These are phyloP conservation scores for Eristalis intricaria DNA, from an alignment of 2,888 invertebrate genomes.

Conservation along the genomic window DNA sequence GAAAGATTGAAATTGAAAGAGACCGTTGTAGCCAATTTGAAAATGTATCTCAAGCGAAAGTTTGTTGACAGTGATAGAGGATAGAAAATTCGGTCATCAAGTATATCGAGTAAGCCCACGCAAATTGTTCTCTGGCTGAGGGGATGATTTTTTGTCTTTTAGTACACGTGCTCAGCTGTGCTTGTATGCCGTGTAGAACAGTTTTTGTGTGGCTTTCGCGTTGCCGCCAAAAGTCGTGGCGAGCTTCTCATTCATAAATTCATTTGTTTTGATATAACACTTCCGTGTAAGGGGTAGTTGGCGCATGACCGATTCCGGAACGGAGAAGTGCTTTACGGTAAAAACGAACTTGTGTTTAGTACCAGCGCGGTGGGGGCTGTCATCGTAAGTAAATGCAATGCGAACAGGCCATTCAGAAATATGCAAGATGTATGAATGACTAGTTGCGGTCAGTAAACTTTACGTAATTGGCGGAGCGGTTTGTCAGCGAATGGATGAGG, in stretches of 20 bases:
- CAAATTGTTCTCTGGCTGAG: conserved; percentile 12
- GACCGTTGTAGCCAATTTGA: conserved; percentile 65
- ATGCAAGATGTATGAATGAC: conserved; percentile 39
- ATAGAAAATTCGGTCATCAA: conserved; percentile 62
- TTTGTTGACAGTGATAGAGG: conserved; percentile 69
- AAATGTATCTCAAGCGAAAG: conserved; percentile 71
- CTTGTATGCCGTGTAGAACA: conserved; percentile 43
- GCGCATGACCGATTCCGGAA: conserved; percentile 49
- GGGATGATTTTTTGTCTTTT: conserved; percentile 35
- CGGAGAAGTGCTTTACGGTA: conserved; percentile 58
- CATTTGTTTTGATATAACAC: conserved; percentile 60
- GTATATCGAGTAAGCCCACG: conserved; percentile 31
- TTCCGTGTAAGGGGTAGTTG: conserved; percentile 45
- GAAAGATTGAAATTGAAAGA: conserved; percentile 63
- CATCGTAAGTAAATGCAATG: conserved; percentile 19
- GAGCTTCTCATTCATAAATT: conserved; percentile 62
- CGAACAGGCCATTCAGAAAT: conserved; percentile 39
- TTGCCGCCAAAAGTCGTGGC: conserved; percentile 61
- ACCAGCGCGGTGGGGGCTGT: background rate
- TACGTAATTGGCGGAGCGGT: conserved; percentile 54
- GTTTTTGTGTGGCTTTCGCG: conserved; percentile 41
- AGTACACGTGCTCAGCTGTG: conserved; percentile 65
- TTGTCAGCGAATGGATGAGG: conserved; percentile 28
- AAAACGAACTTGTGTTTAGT: conserved; percentile 43
- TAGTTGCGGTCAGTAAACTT: conserved; percentile 69